These are phyloP conservation scores for Echinops telfairi DNA, from an alignment of 2,113 vertebrate species.

Conservation along the genomic window DNA sequence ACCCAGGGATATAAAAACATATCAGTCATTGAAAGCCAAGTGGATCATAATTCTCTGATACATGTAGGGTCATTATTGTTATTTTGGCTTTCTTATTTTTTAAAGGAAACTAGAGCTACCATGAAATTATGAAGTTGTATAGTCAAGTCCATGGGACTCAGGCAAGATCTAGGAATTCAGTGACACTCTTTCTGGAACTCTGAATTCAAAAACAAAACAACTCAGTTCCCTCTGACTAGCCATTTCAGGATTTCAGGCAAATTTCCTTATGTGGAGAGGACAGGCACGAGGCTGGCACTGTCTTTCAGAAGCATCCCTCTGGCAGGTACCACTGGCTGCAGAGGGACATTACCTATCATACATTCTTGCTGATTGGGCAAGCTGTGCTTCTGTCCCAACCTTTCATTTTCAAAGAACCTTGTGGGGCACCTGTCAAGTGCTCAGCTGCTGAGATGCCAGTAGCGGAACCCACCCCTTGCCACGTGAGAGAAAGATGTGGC, in stretches of 20 bases:
- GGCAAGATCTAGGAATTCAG: constrained; percentile 3
- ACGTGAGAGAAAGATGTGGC: neutral
- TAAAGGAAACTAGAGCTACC: neutral
- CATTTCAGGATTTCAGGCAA: neutral
- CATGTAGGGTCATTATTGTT: neutral
- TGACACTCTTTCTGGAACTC: neutral
- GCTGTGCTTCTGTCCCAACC: constrained; percentile 11
- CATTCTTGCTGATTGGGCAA: constrained; percentile 57
- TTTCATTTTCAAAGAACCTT: neutral
- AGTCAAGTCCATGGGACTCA: neutral
- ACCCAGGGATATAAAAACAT: neutral
- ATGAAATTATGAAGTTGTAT: constrained; percentile 20
- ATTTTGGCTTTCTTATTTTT: neutral
- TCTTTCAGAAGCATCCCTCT: neutral
- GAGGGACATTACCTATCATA: constrained; percentile 6
- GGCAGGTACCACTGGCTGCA: neutral
- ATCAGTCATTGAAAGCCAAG: neutral
- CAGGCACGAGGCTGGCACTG: neutral
- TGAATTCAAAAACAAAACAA: constrained; percentile 15
- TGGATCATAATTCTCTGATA: neutral
- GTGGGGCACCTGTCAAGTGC: neutral
- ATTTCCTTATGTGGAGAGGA: neutral
- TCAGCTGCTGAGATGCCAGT: neutral
- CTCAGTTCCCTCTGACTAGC: neutral
- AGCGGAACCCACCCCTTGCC: neutral